Base-by-base conservation (phyloP, 2,888 invertebrate species). In the Serripes groenlandicus region DNA sequence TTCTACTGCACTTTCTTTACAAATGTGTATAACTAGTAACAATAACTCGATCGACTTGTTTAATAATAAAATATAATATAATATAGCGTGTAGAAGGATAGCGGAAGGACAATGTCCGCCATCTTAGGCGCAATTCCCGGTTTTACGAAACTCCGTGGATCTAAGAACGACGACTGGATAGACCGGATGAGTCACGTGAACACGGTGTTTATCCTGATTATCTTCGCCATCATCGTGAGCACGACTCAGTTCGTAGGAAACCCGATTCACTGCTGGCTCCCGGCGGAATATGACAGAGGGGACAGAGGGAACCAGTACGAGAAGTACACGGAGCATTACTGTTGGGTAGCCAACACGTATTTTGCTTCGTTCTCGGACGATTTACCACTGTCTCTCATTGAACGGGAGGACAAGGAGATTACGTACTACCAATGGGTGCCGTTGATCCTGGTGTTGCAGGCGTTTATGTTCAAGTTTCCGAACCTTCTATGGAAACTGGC, bases 111-210 rank as follows among this genome's bases (percentile, higher is more conserved):
- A n/a, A 62, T 62, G 62, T 28, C 62, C 30, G 62, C 28, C 21
- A 62, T 62, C 32, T 62, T 62, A 35, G 62, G 62, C 15, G 62
- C 62, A n/a, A 35, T 90, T 60, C 90, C 89, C 52, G 85, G 85
- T 34, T 87, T 89, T 74, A 81, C 88, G 23, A 85, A 84, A 75
- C 75, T 92, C 18, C 79, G 78, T 30, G 86, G 88, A 28, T 85
- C 78, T 60, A 87, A 80, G 28, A 89, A 89, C 68, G 92, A 92
- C 77, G 92, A 92, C 81, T 90, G 90, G 90, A 87, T 90, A 15
- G 92, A 91, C 70, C 77, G 91, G 5, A 64, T 89, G 35, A 91
- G 86, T 66, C 92, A 92, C 78, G 78, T 91, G 30, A 90, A 88
- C 78, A 89, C 90, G 0, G 91, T 90, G 15, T 75, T 90, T 9